Evolutionary conservation across 2,797 vertebrate species (phyloP), one percentile per base, ranked within the genome.

Genomic region (Leptodactylus fallax): DNA sequence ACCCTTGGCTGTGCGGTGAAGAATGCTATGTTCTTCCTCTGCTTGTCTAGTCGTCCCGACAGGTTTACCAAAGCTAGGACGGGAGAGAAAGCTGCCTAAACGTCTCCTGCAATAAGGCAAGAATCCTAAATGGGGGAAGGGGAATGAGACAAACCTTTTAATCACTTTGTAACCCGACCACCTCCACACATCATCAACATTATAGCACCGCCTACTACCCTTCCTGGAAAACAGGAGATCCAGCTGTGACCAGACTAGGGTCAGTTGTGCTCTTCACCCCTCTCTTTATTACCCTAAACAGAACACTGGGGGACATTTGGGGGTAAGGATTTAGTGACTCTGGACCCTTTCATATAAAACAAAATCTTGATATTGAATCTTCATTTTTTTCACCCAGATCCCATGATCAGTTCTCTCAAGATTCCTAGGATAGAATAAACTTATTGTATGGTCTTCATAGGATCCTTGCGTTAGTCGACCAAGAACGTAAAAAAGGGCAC

Each of bases 201-300:
- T 76, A 21, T 63, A 79, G 74, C 61, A 71, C 81, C 63, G 17
- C 72, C 81, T 27, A 10, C 63, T 81, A 63, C 76, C 17, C 81
- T 84, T 45, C 45, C 76, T 79, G 74, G 74, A 67, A 65, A 87
- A 82, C 71, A 83, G 27, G 61, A 49, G 58, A 58, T 83, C 86
- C 80, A 79, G 86, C 81, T 87, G 86, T 87, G 79, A 45, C 16
- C 60, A 80, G 55, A 23, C 72, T 13, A 72, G 72, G 63, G 78
- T 10, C 13, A 77, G 45, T 47, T 27, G 17, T 60, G 76, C 45
- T 79, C 25, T 79, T 49, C 51, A 58, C 47, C 56, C 83, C 58
- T 19, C 36, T 71, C 17, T 55, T 21, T 51, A n/a, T 51, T 72
- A n/a, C 25, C 65, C 8, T 58, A 21, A 72, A 36, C 36, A 6